Evolutionary conservation across 2,888 invertebrate species (phyloP), one percentile per base, ranked within the genome.

Genomic region (Cybosia mesomella): DNA sequence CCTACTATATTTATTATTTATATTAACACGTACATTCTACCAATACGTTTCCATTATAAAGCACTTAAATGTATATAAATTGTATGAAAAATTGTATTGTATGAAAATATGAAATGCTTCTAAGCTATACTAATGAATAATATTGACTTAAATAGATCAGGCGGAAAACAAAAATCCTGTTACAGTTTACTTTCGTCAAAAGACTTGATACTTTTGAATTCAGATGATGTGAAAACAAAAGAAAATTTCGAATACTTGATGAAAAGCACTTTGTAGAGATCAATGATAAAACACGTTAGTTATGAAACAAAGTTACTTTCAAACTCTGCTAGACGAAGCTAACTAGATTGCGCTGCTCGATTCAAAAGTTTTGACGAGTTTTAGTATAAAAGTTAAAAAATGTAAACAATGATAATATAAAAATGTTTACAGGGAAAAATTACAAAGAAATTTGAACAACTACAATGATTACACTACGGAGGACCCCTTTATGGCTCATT

Each of bases 291-390:
- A 61, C n/a, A n/a, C 28, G 49, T 28, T 11, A 61, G 28, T 28
- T 61, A 49, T 28, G 49, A 49, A 49, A 61, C 43, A 21, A 61
- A 43, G 61, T 49, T 61, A n/a, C 28, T 43, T 24, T 24, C 11
- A n/a, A 61, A 61, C 49, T 43, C n/a, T 8, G 24, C 39, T 61
- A 28, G 49, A 61, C 49, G 49, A 18, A 43, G 28, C 49, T 39
- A 59, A 39, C 59, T 59, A 59, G 36, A 22, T 59, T 59, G 18
- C 39, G 49, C 18, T 15, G 39, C 39, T 18, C 36, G 39, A 36
- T 59, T 22, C 39, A 39, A 39, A 59, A 59, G 39, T 59, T 59
- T 59, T 22, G 59, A 39, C 24, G 59, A 59, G 39, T 59, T 59
- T 59, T 39, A 39, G 59, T 59, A 18, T 2, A 10, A 15, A 39